A percentile compares a stretch with the other conserved stretches of the same genome.
phyloP scores from a whole-genome alignment of 2,888 invertebrate genomes.

The Esperia sulphurella region DNA sequence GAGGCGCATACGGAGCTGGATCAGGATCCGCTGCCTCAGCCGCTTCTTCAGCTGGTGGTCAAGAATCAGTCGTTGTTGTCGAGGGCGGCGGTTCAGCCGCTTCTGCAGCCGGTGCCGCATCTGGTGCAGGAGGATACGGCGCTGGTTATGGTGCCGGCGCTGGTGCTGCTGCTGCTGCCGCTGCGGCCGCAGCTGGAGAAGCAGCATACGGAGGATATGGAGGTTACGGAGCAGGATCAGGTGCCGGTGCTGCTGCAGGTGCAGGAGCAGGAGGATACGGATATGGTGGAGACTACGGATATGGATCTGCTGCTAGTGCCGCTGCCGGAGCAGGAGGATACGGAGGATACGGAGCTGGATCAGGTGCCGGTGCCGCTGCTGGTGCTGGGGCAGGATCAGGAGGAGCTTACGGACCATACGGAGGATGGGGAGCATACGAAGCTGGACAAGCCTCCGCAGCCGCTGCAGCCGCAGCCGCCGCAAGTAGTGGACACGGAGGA shows the following conservation, averaged over 20 bases:
- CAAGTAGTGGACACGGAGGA: not conserved
- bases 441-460: not conserved
- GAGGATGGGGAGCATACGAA: not conserved
- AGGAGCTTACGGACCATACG: not conserved
- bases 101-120: slow-evolving; percentile 2
- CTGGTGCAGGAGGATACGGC: not conserved
- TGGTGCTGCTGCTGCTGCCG: not conserved
- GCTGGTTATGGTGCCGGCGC: not conserved
- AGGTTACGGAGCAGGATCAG: slow-evolving; percentile 5
- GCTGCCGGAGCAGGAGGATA: slow-evolving; percentile 5
- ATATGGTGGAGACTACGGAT: not conserved
- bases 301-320: not conserved
- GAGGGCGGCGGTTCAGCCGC: not conserved
- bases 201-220: slow-evolving; percentile 1
- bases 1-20: not conserved
- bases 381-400: too few relatives aligned
- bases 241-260: slow-evolving; percentile 7
- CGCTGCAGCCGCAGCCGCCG: slow-evolving; percentile 1
- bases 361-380: not conserved
- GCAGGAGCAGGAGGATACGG: slow-evolving; percentile 5
- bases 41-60: not conserved
- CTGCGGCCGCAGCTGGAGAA: slow-evolving; percentile 5
- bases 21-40: not conserved
- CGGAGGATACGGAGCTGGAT: not conserved
- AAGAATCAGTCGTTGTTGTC: not conserved